A percentile compares a stretch with the other conserved stretches of the same genome.
Evolutionary conservation across 1,140 invertebrate species (phyloP).

Genomic region (Chionoecetes opilio): DNA sequence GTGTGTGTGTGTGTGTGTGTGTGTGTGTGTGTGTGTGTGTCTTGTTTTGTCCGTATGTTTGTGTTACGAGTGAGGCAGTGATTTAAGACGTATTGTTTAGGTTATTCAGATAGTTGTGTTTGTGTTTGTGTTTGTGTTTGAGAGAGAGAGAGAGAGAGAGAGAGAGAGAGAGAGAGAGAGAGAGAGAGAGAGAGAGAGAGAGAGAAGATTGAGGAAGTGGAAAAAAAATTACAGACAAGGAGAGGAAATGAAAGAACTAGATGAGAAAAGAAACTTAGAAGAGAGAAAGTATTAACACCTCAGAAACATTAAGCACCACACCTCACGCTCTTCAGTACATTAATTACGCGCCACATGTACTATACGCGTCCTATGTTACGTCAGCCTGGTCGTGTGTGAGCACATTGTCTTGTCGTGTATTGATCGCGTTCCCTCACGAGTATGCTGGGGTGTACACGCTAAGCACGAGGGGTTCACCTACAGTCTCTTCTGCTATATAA

Average conservation of each 20-base stretch:
- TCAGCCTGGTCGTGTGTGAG: background rate
- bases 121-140: background rate
- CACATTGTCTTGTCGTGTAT: background rate
- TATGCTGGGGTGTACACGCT: too few relatives aligned
- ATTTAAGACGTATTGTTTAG: too few relatives aligned
- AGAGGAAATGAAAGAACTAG: too few relatives aligned
- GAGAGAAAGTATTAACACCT: too few relatives aligned
- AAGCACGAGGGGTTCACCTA: too few relatives aligned
- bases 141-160: background rate
- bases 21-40: conserved; percentile 11
- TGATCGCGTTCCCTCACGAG: background rate
- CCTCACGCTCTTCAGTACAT: background rate
- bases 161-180: background rate
- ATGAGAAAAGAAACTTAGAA: too few relatives aligned
- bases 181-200: conserved; percentile 14
- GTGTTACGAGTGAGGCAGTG: too few relatives aligned
- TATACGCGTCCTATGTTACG: background rate
- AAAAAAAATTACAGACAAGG: too few relatives aligned
- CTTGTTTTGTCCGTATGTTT: too few relatives aligned
- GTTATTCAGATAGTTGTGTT: too few relatives aligned
- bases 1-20: conserved; percentile 18
- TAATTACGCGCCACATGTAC: background rate
- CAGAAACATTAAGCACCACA: too few relatives aligned
- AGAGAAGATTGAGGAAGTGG: background rate
- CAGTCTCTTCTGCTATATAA: too few relatives aligned